These are phyloP conservation scores for Caenorhabditis sp. DNA, from an alignment of 2,888 invertebrate species.

Conservation along the genomic window DNA sequence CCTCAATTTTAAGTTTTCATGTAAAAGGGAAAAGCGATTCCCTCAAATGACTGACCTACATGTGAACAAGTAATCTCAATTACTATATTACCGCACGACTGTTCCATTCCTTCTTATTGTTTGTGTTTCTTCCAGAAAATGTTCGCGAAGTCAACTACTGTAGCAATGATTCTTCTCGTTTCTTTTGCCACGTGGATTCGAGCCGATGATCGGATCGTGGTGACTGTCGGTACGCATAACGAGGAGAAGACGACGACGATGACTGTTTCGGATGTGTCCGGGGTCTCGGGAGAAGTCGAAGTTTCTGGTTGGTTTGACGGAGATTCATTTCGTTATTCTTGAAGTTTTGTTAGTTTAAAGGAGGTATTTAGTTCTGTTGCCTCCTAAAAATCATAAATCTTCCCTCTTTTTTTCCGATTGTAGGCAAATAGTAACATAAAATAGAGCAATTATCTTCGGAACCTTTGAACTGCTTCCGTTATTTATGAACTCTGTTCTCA, in stretches of 20 bases:
- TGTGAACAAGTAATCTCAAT: neutral
- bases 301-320: conserved; percentile 26
- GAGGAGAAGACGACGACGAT: no score
- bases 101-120: neutral
- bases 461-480: conserved; percentile 37
- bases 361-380: no score
- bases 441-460: conserved; percentile 29
- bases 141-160: conserved; percentile 18
- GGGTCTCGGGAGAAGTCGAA: conserved; percentile 52
- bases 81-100: no score
- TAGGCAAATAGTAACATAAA: no score
- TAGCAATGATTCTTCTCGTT: conserved; percentile 9
- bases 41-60: conserved; percentile 44
- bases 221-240: no score
- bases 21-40: neutral
- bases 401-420: no score
- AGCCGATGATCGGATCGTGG: conserved; percentile 28
- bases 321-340: neutral
- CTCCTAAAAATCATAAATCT: no score
- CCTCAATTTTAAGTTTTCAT: neutral
- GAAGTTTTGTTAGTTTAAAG: no score
- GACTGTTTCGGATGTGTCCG: no score
- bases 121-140: conserved; percentile 27
- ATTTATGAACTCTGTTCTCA: conserved; percentile 19
- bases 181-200: conserved; percentile 35